These are phyloP conservation scores for Macrosiphum euphorbiae DNA, from an alignment of 2,888 invertebrate genomes.

Conservation along the genomic window DNA sequence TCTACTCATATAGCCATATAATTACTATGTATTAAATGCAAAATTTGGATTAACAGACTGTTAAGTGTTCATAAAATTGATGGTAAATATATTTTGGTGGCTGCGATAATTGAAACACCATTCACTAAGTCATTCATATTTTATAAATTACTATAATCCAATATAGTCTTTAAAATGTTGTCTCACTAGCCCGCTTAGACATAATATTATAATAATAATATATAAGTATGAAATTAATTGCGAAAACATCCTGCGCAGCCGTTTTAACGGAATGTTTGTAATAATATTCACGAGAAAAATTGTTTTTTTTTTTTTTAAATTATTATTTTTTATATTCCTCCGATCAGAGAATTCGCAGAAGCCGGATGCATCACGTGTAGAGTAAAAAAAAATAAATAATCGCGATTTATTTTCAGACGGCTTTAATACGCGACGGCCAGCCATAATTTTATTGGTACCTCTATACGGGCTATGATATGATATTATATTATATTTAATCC, in stretches of 20 bases:
- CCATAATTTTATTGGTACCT: not conserved
- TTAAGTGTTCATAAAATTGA: too few relatives aligned
- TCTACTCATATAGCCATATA: not conserved
- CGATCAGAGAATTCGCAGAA: not conserved
- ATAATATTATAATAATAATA: not conserved
- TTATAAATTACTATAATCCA: not conserved
- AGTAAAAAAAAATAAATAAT: not conserved
- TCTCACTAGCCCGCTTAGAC: not conserved
- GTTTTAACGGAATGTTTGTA: not conserved
- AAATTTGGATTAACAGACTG: too few relatives aligned
- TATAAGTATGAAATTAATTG: not conserved
- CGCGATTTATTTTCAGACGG: conserved; percentile 34
- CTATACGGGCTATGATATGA: not conserved
- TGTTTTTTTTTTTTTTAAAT: not conserved
- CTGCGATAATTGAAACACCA: not conserved
- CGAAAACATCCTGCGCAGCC: not conserved
- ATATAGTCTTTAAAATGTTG: not conserved
- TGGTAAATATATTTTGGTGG: too few relatives aligned
- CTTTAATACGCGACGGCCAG: conserved; percentile 13
- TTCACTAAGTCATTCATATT: not conserved
- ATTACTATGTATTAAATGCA: too few relatives aligned
- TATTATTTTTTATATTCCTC: not conserved
- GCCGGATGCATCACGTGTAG: not conserved
- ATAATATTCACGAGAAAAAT: not conserved
- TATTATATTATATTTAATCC: conserved; percentile 39